Percentiles rank a stretch among this genome's conserved stretches.
These are phyloP conservation scores for Alauda arvensis DNA, from an alignment of 2,797 vertebrate genomes.

Conservation along the genomic window DNA sequence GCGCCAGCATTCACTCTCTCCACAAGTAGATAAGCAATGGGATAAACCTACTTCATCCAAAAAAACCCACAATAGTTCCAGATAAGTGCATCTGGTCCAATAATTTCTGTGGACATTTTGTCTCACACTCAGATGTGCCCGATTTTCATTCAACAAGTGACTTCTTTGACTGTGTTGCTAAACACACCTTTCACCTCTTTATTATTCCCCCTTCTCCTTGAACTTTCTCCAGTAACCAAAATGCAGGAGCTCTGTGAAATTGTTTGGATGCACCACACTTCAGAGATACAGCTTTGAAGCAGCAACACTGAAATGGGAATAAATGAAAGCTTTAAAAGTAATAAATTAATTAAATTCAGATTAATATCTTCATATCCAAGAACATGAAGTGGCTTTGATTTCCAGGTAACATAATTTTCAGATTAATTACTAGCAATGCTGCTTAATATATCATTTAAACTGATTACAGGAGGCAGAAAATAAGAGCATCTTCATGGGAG, in stretches of 20 bases:
- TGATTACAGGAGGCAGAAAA: constrained; percentile 38
- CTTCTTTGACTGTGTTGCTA: neutral
- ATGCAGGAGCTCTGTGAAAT: neutral
- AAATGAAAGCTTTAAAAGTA: constrained; percentile 2
- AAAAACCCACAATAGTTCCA: accelerated
- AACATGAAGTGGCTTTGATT: constrained; percentile 34
- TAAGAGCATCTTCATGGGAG: neutral
- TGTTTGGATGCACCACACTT: neutral
- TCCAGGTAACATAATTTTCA: constrained; percentile 28
- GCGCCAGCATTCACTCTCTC: neutral
- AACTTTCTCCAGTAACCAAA: neutral
- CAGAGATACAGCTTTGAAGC: neutral
- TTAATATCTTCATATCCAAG: neutral
- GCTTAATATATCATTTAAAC: constrained; percentile 28
- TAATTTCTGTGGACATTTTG: neutral
- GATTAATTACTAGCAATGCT: constrained; percentile 25
- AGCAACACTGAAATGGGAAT: neutral
- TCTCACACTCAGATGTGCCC: neutral
- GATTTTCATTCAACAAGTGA: neutral
- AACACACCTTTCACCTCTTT: neutral
- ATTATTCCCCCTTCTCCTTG: neutral
- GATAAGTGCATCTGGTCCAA: neutral
- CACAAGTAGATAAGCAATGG: neutral
- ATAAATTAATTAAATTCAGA: constrained; percentile 13
- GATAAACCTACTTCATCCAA: neutral